Conservation (phyloP, 2,797 vertebrate genomes). For the Argyrosomus regius region DNA sequence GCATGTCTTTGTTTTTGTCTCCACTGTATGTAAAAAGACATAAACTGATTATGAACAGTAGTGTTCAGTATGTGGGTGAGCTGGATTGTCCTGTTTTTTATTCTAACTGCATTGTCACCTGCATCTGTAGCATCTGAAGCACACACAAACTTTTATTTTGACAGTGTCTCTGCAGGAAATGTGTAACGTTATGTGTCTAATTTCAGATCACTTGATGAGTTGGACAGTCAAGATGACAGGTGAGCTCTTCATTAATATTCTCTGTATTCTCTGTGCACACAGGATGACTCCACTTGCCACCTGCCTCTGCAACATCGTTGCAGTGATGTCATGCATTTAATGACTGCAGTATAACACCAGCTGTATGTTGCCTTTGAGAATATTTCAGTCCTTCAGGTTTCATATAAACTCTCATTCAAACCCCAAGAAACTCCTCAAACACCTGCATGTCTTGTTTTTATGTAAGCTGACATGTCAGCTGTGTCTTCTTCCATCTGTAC, state of each 20-base stretch:
- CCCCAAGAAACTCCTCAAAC: neutral
- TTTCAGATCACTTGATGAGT: conserved; percentile 79
- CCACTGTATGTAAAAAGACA: too few relatives aligned
- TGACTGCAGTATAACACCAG: neutral
- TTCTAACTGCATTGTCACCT: too few relatives aligned
- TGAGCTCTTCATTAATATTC: conserved; percentile 33
- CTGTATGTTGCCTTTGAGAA: neutral
- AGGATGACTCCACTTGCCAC: neutral
- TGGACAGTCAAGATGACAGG: conserved; percentile 73
- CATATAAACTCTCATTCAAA: neutral
- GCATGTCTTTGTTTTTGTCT: neutral
- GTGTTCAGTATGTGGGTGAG: neutral
- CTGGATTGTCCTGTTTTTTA: neutral
- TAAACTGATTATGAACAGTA: neutral
- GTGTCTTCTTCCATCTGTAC: neutral
- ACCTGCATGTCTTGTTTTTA: neutral
- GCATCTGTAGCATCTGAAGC: neutral
- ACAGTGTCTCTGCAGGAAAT: neutral
- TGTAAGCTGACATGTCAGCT: neutral
- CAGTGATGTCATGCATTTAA: neutral
- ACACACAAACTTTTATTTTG: neutral
- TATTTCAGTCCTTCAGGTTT: neutral
- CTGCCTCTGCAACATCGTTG: neutral
- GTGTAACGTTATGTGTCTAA: neutral
- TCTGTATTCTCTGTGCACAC: neutral